phyloP scores from a whole-genome alignment of 2,888 invertebrate genomes.

The Idaea biselata region DNA sequence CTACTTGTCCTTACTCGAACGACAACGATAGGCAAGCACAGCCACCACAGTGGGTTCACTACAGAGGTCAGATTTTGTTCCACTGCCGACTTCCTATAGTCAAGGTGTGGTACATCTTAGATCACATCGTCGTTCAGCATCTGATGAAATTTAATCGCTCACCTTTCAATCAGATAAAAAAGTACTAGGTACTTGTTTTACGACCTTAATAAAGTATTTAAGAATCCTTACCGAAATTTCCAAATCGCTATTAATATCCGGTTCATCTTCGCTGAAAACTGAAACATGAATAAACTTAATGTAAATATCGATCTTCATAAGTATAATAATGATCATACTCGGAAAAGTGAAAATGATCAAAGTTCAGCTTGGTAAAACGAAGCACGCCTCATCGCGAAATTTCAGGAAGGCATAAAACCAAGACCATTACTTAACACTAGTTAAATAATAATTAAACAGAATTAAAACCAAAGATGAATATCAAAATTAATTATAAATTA shows the following conservation, averaged over 20 bases:
- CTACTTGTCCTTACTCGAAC: too few species aligned
- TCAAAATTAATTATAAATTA: slow-evolving; percentile 34
- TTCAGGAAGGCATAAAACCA: neutral
- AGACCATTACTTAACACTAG: neutral
- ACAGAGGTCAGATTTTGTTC: slow-evolving; percentile 29
- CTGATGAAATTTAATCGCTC: too few species aligned
- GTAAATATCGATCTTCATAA: slow-evolving; percentile 15
- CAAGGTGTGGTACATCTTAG: too few species aligned
- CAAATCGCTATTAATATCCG: slow-evolving; percentile 91
- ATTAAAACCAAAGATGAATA: slow-evolving; percentile 10
- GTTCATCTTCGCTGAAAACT: slow-evolving; percentile 94
- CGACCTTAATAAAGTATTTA: slow-evolving; percentile 1
- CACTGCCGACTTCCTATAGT: too few species aligned
- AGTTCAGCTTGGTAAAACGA: slow-evolving; percentile 8
- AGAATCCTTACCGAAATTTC: slow-evolving; percentile 89
- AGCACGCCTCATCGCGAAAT: neutral
- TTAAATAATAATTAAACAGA: neutral
- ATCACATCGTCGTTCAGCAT: too few species aligned
- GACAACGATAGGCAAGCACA: too few species aligned
- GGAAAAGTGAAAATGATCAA: neutral
- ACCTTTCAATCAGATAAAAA: neutral
- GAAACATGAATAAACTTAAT: slow-evolving; percentile 49
- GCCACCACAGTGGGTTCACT: too few species aligned
- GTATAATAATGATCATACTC: neutral
- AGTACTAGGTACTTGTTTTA: neutral